These are phyloP conservation scores for Pristionchus mayeri DNA, from an alignment of 2,888 invertebrate species.

Conservation along the genomic window DNA sequence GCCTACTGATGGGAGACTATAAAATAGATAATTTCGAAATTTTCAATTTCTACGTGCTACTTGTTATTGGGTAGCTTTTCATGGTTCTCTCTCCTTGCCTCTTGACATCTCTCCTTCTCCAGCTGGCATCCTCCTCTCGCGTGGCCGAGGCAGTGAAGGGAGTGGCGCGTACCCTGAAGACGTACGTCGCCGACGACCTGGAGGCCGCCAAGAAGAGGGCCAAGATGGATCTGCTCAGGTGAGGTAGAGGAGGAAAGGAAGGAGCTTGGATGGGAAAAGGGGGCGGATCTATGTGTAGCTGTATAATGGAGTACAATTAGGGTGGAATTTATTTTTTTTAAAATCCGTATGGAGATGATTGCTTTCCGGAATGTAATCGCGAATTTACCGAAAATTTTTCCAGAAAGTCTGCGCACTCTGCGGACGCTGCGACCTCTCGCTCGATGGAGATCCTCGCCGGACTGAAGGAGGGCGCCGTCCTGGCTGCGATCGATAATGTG, in stretches of 20 bases:
- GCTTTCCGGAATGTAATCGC: too few relatives aligned
- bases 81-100: neutral
- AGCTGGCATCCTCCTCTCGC: slow-evolving; percentile 33
- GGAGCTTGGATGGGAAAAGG: neutral
- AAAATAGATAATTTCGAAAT: too few relatives aligned
- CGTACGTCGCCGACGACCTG: slow-evolving; percentile 24
- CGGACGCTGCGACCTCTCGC: slow-evolving; percentile 21
- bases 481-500: slow-evolving; percentile 36
- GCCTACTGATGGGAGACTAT: too few relatives aligned
- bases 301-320: neutral
- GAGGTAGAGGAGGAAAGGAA: neutral
- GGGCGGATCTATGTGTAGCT: neutral
- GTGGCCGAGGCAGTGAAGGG: slow-evolving; percentile 33
- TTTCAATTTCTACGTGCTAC: neutral
- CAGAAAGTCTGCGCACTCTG: slow-evolving; percentile 44
- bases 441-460: slow-evolving; percentile 37
- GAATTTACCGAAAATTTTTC: too few relatives aligned
- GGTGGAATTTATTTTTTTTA: neutral
- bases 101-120: too few relatives aligned
- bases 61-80: neutral
- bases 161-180: slow-evolving; percentile 27
- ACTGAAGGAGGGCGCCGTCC: slow-evolving; percentile 37
- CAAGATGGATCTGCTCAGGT: slow-evolving; percentile 46
- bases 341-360: too few relatives aligned
- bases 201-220: slow-evolving; percentile 43